Base-by-base conservation (phyloP, 1,140 invertebrate species). In the Diabrotica undecimpunctata region DNA sequence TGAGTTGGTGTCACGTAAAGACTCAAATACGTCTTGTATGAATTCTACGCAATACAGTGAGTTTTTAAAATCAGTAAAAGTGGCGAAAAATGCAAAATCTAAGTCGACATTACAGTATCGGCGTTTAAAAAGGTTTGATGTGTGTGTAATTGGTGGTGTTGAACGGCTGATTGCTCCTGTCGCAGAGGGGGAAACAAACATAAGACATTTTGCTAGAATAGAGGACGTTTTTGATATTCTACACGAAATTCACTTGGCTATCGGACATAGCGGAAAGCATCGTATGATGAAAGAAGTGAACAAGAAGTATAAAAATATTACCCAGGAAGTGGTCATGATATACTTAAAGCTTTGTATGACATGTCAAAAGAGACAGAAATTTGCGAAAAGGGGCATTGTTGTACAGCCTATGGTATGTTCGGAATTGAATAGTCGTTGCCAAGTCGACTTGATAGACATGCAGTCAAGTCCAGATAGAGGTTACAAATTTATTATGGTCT, bases 401-500 rank as follows among this genome's bases (percentile, higher is more conserved):
- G 25, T 54, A 7, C 7, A 14, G n/a, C 12, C 12, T 54, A 35
- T 35, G 12, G 25, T 54, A 54, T 54, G 7, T 13, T 54, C 12
- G n/a, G 53, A 0, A 13, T 8, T 54, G 12, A 54, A 54, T 54
- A 8, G n/a, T 54, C 7, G 53, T 8, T 54, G 53, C n/a, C 53
- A 54, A 14, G 25, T 54, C 7, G 2, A 54, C n/a, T 54, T 13
- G n/a, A 54, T 54, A 54, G 53, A 54, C 7, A 54, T 54, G 2
- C 53, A 54, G 53, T 54, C 2, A 54, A 54, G 9, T n/a, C 7
- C n/a, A 54, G 53, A 54, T 54, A n/a, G n/a, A n/a, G 2, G 7
- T 8, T 54, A 54, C n/a, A 54, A 54, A 8, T 54, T 54, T 54
- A 54, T 54, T 54, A n/a, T 35, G 53, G n/a, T 14, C 53, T 54